Percentiles rank a stretch among this genome's conserved stretches.
phyloP scores from a whole-genome alignment of 1,140 invertebrate genomes.

The Arion vulgaris region DNA sequence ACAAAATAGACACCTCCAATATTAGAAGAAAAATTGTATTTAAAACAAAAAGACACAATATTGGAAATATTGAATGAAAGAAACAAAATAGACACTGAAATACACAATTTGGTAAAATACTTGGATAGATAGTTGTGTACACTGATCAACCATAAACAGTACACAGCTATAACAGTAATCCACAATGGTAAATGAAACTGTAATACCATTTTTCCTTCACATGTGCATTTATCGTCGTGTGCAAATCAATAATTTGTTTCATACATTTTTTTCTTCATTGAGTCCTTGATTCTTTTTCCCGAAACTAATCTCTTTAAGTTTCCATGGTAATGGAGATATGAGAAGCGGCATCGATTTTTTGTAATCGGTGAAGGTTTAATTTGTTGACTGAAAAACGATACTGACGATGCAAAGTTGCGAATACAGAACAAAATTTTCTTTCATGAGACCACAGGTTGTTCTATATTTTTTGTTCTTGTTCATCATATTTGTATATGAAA shows the following conservation, averaged over 20 bases:
- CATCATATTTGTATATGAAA: too few species aligned
- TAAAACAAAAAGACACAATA: too few species aligned
- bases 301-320: not conserved
- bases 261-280: not conserved
- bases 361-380: not conserved
- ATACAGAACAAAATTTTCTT: not conserved
- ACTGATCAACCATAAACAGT: not conserved
- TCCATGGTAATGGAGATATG: not conserved
- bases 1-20: too few species aligned
- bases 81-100: too few species aligned
- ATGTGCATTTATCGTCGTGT: not conserved
- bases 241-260: not conserved
- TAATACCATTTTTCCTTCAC: not conserved
- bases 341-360: not conserved
- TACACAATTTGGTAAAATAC: too few species aligned
- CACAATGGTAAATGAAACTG: not conserved
- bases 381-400: not conserved
- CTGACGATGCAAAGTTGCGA: not conserved
- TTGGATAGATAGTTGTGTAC: too few species aligned
- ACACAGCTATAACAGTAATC: not conserved
- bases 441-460: too few species aligned
- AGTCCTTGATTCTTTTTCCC: not conserved
- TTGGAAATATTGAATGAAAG: too few species aligned
- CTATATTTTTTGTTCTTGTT: too few species aligned
- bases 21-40: too few species aligned